Evolutionary conservation across 2,797 vertebrate genomes (phyloP).

Genomic region (Diceros bicornis): DNA sequence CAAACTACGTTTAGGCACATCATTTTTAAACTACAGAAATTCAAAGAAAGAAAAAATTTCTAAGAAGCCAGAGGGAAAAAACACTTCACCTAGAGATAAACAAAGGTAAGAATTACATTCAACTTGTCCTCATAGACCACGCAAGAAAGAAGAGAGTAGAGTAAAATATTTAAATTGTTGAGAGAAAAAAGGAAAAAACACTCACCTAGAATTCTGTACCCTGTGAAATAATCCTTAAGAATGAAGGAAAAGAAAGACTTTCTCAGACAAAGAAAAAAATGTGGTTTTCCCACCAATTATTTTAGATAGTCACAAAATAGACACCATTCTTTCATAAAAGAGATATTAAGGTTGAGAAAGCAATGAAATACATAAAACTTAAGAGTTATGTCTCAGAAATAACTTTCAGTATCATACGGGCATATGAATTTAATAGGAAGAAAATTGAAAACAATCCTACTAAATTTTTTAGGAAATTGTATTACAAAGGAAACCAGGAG

Average conservation of each 20-base stretch:
- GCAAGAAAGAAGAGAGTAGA: not conserved
- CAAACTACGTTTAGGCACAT: not conserved
- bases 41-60: not conserved
- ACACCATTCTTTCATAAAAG: not conserved
- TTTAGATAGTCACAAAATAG: not conserved
- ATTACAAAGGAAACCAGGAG: not conserved
- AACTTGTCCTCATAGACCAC: not conserved
- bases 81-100: not conserved
- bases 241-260: not conserved
- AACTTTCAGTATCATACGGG: not conserved
- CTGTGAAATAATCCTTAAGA: not conserved
- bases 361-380: not conserved
- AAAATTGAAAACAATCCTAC: not conserved
- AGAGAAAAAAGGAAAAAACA: not conserved
- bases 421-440: not conserved
- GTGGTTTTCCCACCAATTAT: not conserved
- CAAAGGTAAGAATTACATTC: not conserved
- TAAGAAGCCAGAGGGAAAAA: not conserved
- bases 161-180: not conserved
- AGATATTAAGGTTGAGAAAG: not conserved
- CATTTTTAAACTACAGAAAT: not conserved
- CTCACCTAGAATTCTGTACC: not conserved
- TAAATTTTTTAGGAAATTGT: not conserved
- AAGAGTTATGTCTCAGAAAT: not conserved
- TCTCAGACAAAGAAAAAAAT: not conserved